Evolutionary conservation across 1,140 invertebrate genomes (phyloP).

Genomic region (Oppia nitens): DNA sequence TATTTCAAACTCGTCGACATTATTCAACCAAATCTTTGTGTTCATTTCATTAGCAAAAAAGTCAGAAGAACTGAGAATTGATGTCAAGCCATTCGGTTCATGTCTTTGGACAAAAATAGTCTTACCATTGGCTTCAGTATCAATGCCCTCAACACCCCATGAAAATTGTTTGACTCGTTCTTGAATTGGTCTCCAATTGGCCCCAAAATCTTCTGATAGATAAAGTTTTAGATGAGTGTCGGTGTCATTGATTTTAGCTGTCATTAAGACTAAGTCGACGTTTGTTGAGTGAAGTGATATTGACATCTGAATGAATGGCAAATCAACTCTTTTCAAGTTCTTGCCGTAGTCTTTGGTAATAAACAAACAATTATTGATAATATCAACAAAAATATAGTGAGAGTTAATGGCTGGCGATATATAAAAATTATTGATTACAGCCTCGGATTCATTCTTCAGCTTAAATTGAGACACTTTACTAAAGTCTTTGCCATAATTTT

Average conservation of each 20-base stretch:
- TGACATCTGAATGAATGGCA: constrained; percentile 56
- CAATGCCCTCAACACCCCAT: constrained; percentile 28
- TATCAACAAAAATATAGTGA: constrained; percentile 69
- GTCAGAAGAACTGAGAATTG: constrained; percentile 37
- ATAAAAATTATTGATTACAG: constrained; percentile 3
- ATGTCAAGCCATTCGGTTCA: constrained; percentile 41
- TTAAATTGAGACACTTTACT: constrained; percentile 29
- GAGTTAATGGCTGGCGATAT: constrained; percentile 25
- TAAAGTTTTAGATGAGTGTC: constrained; percentile 36
- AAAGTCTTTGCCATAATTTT: constrained; percentile 65
- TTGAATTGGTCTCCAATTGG: constrained; percentile 45
- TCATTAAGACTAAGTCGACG: constrained; percentile 39
- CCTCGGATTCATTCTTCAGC: neutral
- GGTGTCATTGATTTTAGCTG: constrained; percentile 45
- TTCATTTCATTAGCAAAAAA: constrained; percentile 28
- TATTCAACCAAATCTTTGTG: constrained; percentile 39
- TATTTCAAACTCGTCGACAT: constrained; percentile 61
- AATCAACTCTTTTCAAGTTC: constrained; percentile 38
- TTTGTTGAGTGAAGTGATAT: constrained; percentile 51
- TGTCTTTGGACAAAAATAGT: constrained; percentile 48
- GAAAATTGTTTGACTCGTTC: constrained; percentile 55
- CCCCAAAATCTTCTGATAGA: constrained; percentile 52
- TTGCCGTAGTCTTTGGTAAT: constrained; percentile 52
- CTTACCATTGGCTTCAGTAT: constrained; percentile 15
- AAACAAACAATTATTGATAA: constrained; percentile 53